Evolutionary conservation across 1,140 invertebrate genomes (phyloP), one percentile per base, ranked within the genome.

Genomic region (Gryon sp.): DNA sequence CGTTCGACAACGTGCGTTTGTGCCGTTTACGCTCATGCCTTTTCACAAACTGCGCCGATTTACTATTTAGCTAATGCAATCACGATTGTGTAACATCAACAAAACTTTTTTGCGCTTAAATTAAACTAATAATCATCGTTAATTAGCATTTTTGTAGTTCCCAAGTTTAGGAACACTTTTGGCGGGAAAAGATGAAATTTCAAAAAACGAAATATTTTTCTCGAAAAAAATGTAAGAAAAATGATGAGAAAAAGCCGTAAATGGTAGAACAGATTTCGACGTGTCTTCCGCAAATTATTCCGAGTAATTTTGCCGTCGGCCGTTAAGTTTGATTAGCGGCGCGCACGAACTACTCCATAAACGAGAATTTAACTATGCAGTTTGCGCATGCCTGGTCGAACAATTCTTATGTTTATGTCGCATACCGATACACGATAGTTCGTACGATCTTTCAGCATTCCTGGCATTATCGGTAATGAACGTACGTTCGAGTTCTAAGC

Each of bases 1-100:
- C 70, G 70, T 75, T 76, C 68, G 68, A 76, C 78, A 76, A 73
- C 73, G 69, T 62, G 66, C 66, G 68, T 68, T 70, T 73, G 43
- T 73, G 73, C 55, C 57, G 78, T 72, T 76, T 73, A 63, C 63
- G 75, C 69, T n/a, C n/a, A 73, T 57, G 50, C 60, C 65, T 76
- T 65, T 69, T 70, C 63, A 48, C 14, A 73, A 46, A 78, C 22
- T 22, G 41, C 46, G 36, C 45, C 50, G 38, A 69, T 50, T 63
- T 55, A 50, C n/a, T 34, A 16, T 1, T 63, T 30, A 20, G 14
- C 45, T 26, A 32, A 12, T 19, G 16, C 16, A 22, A 55, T n/a
- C 41, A 26, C 26, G 2, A 0, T 50, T 70, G 26, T 45, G 55
- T 38, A 60, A 60, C 26, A 41, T 30, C 41, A 59, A 41, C 41